A percentile compares a stretch with the other conserved stretches of the same genome.
Evolutionary conservation across 2,797 vertebrate species (phyloP).

Genomic region (Characodon lateralis): DNA sequence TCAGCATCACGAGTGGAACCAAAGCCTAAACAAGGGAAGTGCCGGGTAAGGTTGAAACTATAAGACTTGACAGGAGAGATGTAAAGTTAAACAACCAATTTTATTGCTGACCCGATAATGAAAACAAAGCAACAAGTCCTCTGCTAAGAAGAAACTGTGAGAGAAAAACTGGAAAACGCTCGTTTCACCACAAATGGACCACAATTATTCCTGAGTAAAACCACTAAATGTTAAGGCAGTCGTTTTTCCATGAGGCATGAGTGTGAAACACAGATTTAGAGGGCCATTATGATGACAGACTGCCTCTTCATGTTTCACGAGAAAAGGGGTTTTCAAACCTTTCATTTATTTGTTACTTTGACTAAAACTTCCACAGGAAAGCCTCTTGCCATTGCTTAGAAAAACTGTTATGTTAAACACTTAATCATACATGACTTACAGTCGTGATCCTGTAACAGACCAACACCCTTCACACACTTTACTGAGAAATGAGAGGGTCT

Average conservation of each 20-base stretch:
- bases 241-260: constrained; percentile 18
- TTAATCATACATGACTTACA: not conserved
- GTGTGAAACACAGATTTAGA: constrained; percentile 35
- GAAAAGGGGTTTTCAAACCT: not conserved
- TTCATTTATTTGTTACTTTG: not conserved
- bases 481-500: not conserved
- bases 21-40: constrained; percentile 13
- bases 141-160: constrained; percentile 45
- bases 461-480: constrained; percentile 5
- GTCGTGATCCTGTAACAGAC: not conserved
- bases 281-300: constrained; percentile 31
- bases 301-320: constrained; percentile 5
- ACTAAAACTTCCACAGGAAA: constrained; percentile 2
- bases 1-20: constrained; percentile 1
- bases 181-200: constrained; percentile 57
- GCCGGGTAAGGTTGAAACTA: constrained; percentile 7
- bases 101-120: constrained; percentile 48
- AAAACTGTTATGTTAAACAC: constrained; percentile 8
- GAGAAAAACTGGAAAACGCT: constrained; percentile 51
- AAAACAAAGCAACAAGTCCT: constrained; percentile 57
- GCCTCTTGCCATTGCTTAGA: not conserved
- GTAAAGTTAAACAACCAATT: constrained; percentile 39
- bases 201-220: constrained; percentile 43
- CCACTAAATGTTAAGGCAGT: constrained; percentile 33
- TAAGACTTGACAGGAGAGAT: constrained; percentile 33